Conservation (phyloP, 2,888 invertebrate genomes). For the Eupeodes latifasciatus region DNA sequence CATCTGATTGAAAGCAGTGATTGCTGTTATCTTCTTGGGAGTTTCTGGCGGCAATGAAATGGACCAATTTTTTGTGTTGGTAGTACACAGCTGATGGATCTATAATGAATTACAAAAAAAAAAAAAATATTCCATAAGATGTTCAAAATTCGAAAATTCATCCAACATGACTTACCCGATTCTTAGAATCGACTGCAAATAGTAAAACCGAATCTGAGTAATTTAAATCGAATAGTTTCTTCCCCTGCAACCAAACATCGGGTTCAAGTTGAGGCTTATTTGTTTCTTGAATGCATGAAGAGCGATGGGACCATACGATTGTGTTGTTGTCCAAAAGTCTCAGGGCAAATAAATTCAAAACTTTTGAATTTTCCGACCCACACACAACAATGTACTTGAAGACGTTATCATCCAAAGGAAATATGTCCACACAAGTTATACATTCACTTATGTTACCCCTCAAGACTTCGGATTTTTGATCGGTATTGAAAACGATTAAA, state of each 20-base stretch:
- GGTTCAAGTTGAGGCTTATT: constrained; percentile 79
- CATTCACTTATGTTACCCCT: constrained; percentile 82
- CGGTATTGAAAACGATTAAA: constrained; percentile 80
- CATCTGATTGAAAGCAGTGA: constrained; percentile 76
- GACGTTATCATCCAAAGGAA: constrained; percentile 79
- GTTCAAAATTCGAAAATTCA: neutral
- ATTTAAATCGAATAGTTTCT: constrained; percentile 79
- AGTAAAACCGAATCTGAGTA: constrained; percentile 77
- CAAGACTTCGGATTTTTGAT: constrained; percentile 78
- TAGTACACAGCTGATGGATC: constrained; percentile 80
- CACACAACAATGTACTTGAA: constrained; percentile 82
- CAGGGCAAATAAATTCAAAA: constrained; percentile 81
- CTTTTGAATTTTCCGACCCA: constrained; percentile 79
- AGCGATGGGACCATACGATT: constrained; percentile 80
- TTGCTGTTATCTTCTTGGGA: constrained; percentile 79
- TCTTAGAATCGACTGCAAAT: constrained; percentile 81
- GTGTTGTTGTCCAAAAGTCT: constrained; percentile 75
- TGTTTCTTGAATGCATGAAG: constrained; percentile 57
- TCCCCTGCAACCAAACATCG: constrained; percentile 80
- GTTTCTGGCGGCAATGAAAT: constrained; percentile 77
- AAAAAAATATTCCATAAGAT: neutral
- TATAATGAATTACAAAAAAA: constrained; percentile 48
- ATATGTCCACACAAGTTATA: constrained; percentile 82
- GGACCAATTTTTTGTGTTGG: constrained; percentile 79
- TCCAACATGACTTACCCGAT: constrained; percentile 77